phyloP scores from a whole-genome alignment of 1,140 invertebrate species.

The Calosoma granatense region DNA sequence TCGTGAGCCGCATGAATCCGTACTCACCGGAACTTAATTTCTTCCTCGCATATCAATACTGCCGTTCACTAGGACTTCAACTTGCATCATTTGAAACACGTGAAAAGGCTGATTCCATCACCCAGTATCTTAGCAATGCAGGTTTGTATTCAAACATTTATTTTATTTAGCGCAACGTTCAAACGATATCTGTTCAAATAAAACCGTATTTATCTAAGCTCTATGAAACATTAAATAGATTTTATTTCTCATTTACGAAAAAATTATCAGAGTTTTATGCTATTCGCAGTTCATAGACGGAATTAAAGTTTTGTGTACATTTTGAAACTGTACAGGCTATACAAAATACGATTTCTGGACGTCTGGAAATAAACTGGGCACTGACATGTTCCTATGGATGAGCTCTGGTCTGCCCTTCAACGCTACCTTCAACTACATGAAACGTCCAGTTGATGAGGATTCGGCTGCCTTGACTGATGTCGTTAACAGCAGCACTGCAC shows the following conservation, averaged over 20 bases:
- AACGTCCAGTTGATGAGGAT: conserved; percentile 26
- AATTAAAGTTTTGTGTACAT: too few relatives aligned
- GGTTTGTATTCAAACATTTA: conserved; percentile 34
- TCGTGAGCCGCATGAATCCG: conserved; percentile 77
- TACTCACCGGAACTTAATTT: conserved; percentile 80
- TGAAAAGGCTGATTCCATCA: conserved; percentile 76
- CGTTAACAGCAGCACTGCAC: conserved; percentile 55
- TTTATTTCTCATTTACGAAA: too few relatives aligned
- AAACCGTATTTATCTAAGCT: too few relatives aligned
- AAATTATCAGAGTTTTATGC: too few relatives aligned
- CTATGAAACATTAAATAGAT: not conserved
- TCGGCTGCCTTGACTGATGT: conserved; percentile 37
- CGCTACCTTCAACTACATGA: conserved; percentile 74
- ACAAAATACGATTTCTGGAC: conserved; percentile 81
- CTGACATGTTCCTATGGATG: conserved; percentile 83
- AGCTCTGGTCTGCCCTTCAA: conserved; percentile 79
- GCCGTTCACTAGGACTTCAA: conserved; percentile 73
- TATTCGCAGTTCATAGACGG: too few relatives aligned
- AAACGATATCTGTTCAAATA: not conserved
- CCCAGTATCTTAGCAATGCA: conserved; percentile 69
- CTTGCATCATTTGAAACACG: conserved; percentile 73
- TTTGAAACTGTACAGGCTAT: conserved; percentile 46
- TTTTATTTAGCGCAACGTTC: too few relatives aligned
- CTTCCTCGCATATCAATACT: conserved; percentile 79
- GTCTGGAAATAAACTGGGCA: conserved; percentile 75